Percentiles rank a stretch among this genome's conserved stretches.
These are phyloP conservation scores for Microctenopoma lineatum DNA, from an alignment of 2,797 vertebrate species.

Conservation along the genomic window DNA sequence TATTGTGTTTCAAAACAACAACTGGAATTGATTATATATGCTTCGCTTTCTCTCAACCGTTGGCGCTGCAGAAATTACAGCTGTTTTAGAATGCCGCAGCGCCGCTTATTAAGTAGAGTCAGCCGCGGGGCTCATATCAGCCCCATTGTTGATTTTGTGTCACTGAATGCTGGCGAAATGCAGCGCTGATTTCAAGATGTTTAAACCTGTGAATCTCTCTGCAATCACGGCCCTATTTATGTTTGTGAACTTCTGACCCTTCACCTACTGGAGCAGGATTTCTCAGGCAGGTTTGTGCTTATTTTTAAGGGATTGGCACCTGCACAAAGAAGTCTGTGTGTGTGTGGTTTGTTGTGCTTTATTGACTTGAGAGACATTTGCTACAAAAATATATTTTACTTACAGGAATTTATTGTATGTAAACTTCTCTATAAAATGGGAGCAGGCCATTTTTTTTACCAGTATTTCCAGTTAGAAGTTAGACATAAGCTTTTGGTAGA, in stretches of 20 bases:
- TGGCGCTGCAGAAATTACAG: conserved; percentile 38
- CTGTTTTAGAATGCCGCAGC: conserved; percentile 24
- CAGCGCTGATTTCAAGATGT: conserved; percentile 10
- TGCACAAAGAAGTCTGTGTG: conserved; percentile 10
- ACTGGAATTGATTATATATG: conserved; percentile 39
- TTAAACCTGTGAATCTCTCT: background rate
- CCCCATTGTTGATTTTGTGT: conserved; percentile 38
- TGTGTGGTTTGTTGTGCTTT: conserved; percentile 31
- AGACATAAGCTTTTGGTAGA: conserved; percentile 35
- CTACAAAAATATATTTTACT: conserved; percentile 12
- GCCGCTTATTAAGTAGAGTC: conserved; percentile 34
- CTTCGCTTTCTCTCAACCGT: conserved; percentile 21
- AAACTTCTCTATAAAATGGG: conserved; percentile 20
- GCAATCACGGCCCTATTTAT: background rate
- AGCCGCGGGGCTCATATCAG: conserved; percentile 23
- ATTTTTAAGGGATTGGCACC: background rate
- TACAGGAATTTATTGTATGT: background rate
- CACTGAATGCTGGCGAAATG: conserved; percentile 18
- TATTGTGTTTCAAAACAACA: conserved; percentile 49
- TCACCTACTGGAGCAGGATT: background rate
- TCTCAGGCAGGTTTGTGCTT: background rate
- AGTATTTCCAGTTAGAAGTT: background rate
- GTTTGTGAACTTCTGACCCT: background rate
- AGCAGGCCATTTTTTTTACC: conserved; percentile 1
- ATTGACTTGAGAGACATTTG: conserved; percentile 27